Conservation (phyloP, 2,113 vertebrate species). For the Pangasianodon gigas region DNA sequence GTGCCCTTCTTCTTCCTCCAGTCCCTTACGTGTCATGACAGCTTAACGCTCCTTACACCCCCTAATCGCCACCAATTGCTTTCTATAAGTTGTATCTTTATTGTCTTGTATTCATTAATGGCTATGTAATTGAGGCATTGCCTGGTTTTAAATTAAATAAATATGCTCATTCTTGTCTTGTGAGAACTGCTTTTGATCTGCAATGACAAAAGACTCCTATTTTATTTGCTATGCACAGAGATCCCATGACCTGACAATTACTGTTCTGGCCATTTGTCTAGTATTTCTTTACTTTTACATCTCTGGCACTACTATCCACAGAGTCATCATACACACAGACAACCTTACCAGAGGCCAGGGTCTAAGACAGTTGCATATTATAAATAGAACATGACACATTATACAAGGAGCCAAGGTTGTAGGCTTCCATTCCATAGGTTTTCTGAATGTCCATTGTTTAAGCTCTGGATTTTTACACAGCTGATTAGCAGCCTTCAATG, state of each 20-base stretch:
- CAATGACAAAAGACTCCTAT: not conserved
- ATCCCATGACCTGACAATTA: slow-evolving; percentile 60
- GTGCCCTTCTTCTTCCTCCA: slow-evolving; percentile 61
- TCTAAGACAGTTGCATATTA: not conserved
- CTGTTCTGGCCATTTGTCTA: slow-evolving; percentile 50
- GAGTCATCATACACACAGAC: slow-evolving; percentile 21
- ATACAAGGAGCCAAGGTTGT: not conserved
- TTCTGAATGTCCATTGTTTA: not conserved
- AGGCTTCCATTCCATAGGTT: not conserved
- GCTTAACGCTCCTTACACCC: slow-evolving; percentile 5
- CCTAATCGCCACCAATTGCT: not conserved
- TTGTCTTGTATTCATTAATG: slow-evolving; percentile 30
- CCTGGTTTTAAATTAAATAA: slow-evolving; percentile 18
- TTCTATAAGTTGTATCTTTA: slow-evolving; percentile 6
- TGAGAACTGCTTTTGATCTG: not conserved
- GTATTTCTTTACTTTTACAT: slow-evolving; percentile 38
- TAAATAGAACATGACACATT: slow-evolving; percentile 9
- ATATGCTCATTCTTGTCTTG: not conserved
- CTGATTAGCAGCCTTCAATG: not conserved
- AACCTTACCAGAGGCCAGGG: not conserved
- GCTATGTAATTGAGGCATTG: slow-evolving; percentile 15
- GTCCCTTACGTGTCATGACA: slow-evolving; percentile 15
- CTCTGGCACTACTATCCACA: slow-evolving; percentile 37
- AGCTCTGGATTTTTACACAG: not conserved
- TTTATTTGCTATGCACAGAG: slow-evolving; percentile 43